phyloP scores from a whole-genome alignment of 2,888 invertebrate species.

The Callyntrura guangdongensis region DNA sequence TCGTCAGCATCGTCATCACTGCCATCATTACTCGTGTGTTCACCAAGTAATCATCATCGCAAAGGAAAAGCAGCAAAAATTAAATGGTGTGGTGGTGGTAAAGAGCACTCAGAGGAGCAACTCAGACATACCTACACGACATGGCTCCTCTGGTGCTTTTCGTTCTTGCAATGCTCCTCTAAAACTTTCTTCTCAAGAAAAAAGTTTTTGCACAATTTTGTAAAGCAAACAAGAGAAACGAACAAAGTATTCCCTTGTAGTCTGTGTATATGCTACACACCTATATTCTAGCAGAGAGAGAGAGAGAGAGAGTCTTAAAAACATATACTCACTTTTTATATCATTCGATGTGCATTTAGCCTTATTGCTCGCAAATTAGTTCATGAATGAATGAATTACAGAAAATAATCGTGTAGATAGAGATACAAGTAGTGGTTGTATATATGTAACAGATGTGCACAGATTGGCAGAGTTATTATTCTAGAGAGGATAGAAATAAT shows the following conservation, averaged over 20 bases:
- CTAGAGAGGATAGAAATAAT: too few species aligned
- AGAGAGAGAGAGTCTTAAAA: too few species aligned
- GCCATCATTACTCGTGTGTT: not conserved
- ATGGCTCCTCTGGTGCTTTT: slow-evolving; percentile 15
- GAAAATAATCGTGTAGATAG: slow-evolving; percentile 23
- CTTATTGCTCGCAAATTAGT: slow-evolving; percentile 13
- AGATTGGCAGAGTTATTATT: too few species aligned
- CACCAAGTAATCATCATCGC: not conserved
- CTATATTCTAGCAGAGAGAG: too few species aligned
- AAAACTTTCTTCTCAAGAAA: too few species aligned
- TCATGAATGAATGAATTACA: slow-evolving; percentile 33
- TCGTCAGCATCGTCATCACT: too few species aligned
- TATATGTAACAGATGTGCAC: slow-evolving; percentile 2
- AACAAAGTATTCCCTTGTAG: slow-evolving; percentile 69
- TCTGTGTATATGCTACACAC: slow-evolving; percentile 26
- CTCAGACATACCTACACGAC: not conserved
- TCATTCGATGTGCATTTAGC: not conserved
- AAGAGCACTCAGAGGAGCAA: too few species aligned
- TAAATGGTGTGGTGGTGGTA: slow-evolving; percentile 45
- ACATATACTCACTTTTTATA: slow-evolving; percentile 5
- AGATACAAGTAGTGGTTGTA: not conserved
- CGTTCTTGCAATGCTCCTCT: not conserved
- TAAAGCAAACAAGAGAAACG: slow-evolving; percentile 59
- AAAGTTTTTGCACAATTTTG: slow-evolving; percentile 60
- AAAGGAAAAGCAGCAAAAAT: slow-evolving; percentile 47